Evolutionary conservation across 1,140 invertebrate species (phyloP).

Genomic region (Drosophila virilis): DNA sequence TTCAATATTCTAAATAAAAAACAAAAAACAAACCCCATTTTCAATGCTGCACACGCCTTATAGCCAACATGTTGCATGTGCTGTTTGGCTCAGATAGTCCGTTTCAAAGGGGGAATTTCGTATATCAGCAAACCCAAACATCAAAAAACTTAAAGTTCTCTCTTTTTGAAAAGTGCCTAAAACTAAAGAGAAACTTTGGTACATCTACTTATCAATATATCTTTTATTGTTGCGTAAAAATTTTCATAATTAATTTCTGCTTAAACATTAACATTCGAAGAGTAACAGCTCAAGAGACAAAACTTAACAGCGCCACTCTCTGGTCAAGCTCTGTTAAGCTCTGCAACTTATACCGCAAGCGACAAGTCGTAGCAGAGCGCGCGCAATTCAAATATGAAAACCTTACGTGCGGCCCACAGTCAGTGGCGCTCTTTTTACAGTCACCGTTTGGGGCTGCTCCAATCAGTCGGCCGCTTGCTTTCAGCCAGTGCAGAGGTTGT

Average conservation of each 20-base stretch:
- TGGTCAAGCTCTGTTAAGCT: not conserved
- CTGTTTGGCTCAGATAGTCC: no score
- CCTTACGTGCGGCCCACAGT: slow-evolving; percentile 9
- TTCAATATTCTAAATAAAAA: no score
- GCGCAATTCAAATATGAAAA: slow-evolving; percentile 34
- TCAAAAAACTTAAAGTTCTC: not conserved
- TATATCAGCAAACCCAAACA: no score
- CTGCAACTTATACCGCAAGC: slow-evolving; percentile 13
- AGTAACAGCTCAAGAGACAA: slow-evolving; percentile 1
- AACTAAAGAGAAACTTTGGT: not conserved
- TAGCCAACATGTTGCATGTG: no score
- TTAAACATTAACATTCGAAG: slow-evolving; percentile 2
- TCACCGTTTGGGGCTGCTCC: slow-evolving; percentile 15
- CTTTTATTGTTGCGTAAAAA: slow-evolving; percentile 3
- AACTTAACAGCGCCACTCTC: not conserved
- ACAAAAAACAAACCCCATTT: no score
- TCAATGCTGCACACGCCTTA: no score
- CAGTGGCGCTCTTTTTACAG: slow-evolving; percentile 13
- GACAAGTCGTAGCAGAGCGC: slow-evolving; percentile 21
- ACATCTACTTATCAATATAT: not conserved
- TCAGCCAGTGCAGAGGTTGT: slow-evolving; percentile 54
- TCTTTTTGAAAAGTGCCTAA: not conserved
- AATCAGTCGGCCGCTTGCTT: slow-evolving; percentile 61
- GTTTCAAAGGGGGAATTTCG: no score
- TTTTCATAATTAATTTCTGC: slow-evolving; percentile 6